phyloP scores from a whole-genome alignment of 2,113 vertebrate species.

The Macrotis lagotis region DNA sequence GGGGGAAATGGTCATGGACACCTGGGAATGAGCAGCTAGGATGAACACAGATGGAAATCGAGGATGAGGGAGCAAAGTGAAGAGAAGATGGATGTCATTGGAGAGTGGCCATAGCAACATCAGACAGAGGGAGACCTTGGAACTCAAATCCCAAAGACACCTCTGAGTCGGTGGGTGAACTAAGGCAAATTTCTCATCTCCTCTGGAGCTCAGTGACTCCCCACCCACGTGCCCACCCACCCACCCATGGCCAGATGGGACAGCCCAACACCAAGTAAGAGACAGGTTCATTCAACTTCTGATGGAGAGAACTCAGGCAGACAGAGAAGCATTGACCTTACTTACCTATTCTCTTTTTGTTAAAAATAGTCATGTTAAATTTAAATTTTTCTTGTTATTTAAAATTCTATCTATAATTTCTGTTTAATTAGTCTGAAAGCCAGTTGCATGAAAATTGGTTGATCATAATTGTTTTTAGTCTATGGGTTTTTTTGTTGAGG shows the following conservation, averaged over 20 bases:
- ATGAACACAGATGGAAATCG: neutral
- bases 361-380: neutral
- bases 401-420: neutral
- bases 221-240: no score
- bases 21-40: no score
- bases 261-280: neutral
- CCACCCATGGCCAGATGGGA: neutral
- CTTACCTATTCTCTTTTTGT: neutral
- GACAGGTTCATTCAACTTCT: neutral
- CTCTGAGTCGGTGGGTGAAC: neutral
- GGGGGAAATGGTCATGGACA: no score
- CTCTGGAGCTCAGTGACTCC: neutral
- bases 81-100: no score
- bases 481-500: neutral
- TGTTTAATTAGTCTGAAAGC: neutral
- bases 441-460: neutral
- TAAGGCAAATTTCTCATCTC: no score
- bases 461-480: neutral
- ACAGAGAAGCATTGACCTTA: neutral
- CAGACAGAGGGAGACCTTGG: rapidly evolving
- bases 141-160: no score
- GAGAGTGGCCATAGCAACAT: no score
- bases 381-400: neutral
- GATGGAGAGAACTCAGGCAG: neutral
- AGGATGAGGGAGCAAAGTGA: rapidly evolving